Evolutionary conservation across 2,797 vertebrate genomes (phyloP).

Genomic region (Rhinogobio ventralis): DNA sequence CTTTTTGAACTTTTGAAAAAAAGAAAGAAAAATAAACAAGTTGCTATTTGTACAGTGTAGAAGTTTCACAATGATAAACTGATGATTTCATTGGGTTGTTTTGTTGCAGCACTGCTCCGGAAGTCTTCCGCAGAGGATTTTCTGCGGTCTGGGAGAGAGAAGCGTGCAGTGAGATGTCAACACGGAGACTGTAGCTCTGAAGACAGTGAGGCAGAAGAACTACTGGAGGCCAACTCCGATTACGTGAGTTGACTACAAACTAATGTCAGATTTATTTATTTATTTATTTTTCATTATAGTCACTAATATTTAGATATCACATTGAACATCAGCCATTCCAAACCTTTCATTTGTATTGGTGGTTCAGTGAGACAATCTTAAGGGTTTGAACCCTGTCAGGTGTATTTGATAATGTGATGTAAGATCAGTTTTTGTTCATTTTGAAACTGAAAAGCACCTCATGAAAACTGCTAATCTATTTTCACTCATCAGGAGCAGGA

Average conservation of each 20-base stretch:
- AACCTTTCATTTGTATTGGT: neutral
- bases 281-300: constrained; percentile 26
- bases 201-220: constrained; percentile 67
- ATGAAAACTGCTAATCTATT: constrained; percentile 38
- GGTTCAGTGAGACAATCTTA: neutral
- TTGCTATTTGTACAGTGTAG: neutral
- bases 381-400: neutral
- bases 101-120: constrained; percentile 67
- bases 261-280: constrained; percentile 16
- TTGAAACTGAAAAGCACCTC: constrained; percentile 6
- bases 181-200: constrained; percentile 72
- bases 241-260: constrained; percentile 69
- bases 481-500: constrained; percentile 66
- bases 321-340: neutral
- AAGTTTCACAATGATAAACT: neutral
- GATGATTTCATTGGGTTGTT: neutral
- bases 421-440: neutral
- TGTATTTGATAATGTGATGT: neutral
- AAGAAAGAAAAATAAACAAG: neutral
- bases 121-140: constrained; percentile 73
- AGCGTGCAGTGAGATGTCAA: constrained; percentile 67
- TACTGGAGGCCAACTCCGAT: constrained; percentile 61
- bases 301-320: neutral
- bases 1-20: no score
- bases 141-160: constrained; percentile 69